phyloP scores from a whole-genome alignment of 2,888 invertebrate species.

The Alsophila aescularia region DNA sequence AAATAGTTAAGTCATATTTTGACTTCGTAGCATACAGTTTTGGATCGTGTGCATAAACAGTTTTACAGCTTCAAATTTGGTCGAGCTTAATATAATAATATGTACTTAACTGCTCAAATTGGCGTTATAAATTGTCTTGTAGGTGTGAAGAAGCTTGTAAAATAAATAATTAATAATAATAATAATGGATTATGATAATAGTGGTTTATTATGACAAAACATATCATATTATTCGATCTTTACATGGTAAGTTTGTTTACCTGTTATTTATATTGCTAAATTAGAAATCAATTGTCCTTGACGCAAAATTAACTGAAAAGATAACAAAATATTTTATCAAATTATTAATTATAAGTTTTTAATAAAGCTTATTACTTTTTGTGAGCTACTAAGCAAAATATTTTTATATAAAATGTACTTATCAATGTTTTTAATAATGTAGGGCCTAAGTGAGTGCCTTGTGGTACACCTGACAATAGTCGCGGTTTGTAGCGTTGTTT shows the following conservation, averaged over 20 bases:
- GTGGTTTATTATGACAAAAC: conserved; percentile 2
- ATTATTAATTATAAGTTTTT: conserved; percentile 12
- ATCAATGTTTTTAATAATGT: conserved; percentile 13
- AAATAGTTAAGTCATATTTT: background rate
- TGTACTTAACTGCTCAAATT: conserved; percentile 1
- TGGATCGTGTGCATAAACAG: too few species aligned
- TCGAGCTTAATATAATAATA: background rate
- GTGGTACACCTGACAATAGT: conserved; percentile 34
- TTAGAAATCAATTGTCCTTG: background rate
- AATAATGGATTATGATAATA: background rate
- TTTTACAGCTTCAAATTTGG: background rate
- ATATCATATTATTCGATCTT: conserved; percentile 20
- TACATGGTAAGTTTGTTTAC: background rate
- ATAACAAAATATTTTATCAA: conserved; percentile 1
- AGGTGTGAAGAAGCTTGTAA: background rate
- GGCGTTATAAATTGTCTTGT: background rate
- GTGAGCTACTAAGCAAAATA: conserved; percentile 19
- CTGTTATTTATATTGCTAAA: background rate
- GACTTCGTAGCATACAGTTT: background rate
- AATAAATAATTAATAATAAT: background rate
- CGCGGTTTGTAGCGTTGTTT: conserved; percentile 24
- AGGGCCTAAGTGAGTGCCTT: conserved; percentile 60
- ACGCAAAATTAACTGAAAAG: background rate
- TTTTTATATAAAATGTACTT: conserved; percentile 29
- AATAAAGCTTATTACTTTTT: conserved; percentile 10